These are phyloP conservation scores for Mirza zaza DNA, from an alignment of 2,113 vertebrate genomes.

Conservation along the genomic window DNA sequence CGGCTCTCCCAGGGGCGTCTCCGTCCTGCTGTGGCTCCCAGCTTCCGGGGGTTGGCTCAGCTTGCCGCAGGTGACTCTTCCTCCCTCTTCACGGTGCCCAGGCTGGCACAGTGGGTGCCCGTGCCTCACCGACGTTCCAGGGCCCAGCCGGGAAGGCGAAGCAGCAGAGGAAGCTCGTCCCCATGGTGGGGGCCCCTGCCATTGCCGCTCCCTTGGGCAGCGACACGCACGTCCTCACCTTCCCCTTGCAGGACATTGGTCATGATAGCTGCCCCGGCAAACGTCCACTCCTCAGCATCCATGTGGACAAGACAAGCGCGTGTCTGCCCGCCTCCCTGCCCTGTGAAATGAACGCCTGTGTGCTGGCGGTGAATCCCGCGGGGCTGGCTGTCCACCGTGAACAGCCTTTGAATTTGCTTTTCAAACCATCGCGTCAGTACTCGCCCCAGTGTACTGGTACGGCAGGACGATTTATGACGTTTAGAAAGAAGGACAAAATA, in stretches of 20 bases:
- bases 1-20: not conserved
- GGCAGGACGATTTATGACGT: not conserved
- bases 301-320: not conserved
- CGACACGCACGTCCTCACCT: not conserved
- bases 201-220: not conserved
- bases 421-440: accelerated
- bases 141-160: not conserved
- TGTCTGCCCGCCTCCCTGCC: not conserved
- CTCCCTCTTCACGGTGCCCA: not conserved
- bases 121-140: accelerated
- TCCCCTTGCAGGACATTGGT: not conserved
- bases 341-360: accelerated
- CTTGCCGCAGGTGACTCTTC: not conserved
- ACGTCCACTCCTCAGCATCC: not conserved
- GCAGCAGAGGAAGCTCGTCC: no score
- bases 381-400: accelerated
- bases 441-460: not conserved
- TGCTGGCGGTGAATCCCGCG: not conserved
- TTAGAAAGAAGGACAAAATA: not conserved
- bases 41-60: not conserved
- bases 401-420: not conserved
- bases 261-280: not conserved
- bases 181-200: not conserved
- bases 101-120: not conserved
- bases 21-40: no score